A percentile compares a stretch with the other conserved stretches of the same genome.
Conservation (phyloP, 2,888 invertebrate genomes). For the Trilocha varians region DNA sequence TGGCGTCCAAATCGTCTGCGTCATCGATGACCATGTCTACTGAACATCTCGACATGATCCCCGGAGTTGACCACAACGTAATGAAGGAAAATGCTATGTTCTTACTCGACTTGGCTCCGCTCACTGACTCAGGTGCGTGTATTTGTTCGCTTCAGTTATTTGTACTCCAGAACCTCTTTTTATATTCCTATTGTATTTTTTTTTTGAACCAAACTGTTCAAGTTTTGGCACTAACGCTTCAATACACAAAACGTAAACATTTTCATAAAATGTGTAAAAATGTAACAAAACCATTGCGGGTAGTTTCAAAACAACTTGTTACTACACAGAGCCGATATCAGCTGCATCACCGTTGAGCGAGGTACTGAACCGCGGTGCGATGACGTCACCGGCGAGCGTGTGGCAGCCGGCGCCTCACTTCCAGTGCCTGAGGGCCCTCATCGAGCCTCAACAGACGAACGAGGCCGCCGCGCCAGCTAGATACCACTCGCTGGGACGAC, state of each 20-base stretch:
- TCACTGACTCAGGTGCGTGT: constrained; percentile 61
- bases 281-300: no score
- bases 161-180: no score
- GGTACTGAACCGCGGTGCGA: constrained; percentile 34
- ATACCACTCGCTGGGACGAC: constrained; percentile 56
- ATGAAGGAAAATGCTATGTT: constrained; percentile 97
- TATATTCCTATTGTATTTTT: no score
- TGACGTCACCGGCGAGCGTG: constrained; percentile 52
- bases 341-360: constrained; percentile 35
- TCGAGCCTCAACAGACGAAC: constrained; percentile 57
- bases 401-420: constrained; percentile 66
- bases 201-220: no score
- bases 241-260: no score
- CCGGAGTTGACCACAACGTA: constrained; percentile 72
- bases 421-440: constrained; percentile 50
- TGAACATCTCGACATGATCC: constrained; percentile 20
- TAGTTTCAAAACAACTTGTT: no score
- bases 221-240: no score
- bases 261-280: no score
- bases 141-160: no score
- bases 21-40: constrained; percentile 40
- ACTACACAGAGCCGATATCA: constrained; percentile 33
- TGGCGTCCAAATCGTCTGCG: constrained; percentile 48
- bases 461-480: constrained; percentile 44
- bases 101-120: constrained; percentile 89